Base-by-base conservation (phyloP, 2,888 invertebrate species). In the Lycia hirtaria region DNA sequence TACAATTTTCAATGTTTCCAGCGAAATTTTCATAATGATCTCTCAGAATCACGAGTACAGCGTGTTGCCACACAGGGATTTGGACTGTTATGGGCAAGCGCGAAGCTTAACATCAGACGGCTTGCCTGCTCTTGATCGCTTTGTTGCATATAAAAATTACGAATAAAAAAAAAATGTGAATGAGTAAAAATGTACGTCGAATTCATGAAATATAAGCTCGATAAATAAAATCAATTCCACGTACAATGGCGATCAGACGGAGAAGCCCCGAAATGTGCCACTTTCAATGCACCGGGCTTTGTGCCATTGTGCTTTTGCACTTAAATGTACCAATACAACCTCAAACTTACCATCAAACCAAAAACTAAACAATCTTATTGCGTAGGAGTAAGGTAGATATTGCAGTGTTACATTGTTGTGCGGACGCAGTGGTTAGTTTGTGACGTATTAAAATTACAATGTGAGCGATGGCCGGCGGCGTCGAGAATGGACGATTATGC, bases 361-460 rank as follows among this genome's bases (percentile, higher is more conserved):
- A n/a, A 0, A 1, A 4, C 33, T 2, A 28, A 7, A 33, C 14
- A 50, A 45, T 52, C 50, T 56, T 70, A 68, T 49, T 7, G 0
- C 1, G 1, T 19, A n/a, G 7, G 0, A 0, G 15, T 41, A 64
- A 56, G 52, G 67, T 53, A 4, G 6, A 49, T 7, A 24, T 48
- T 58, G 0, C 4, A 35, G 6, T 37, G 32, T 9, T 3, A 4
- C 0, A 7, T 5, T 24, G 24, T 41, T 24, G 22, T 19, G 7
- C 12, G 9, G 9, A 10, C 12, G 12, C 4, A 2, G 20, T 61
- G 35, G 55, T 56, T 57, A 20, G 20, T 37, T 62, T 33, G 64
- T 60, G 53, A 45, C 61, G 65, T 71, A 75, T 76, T 76, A 76
- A 74, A 75, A 75, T 76, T 76, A 76, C 76, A 74, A 74, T 76